These are phyloP conservation scores for Nasonia longicornis DNA, from an alignment of 1,140 invertebrate species.

Conservation along the genomic window DNA sequence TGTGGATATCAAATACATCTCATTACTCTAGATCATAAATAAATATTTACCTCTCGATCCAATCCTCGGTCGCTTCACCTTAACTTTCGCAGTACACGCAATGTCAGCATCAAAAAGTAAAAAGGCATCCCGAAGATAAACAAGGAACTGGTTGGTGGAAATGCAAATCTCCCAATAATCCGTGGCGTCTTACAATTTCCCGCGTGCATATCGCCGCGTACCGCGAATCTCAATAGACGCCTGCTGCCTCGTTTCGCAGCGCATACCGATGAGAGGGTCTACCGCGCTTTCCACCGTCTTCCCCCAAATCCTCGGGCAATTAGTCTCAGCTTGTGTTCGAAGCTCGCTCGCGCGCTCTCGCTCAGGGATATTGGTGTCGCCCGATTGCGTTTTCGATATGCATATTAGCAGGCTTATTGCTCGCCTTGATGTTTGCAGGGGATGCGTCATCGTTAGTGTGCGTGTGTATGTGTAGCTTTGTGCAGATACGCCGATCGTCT, in stretches of 20 bases:
- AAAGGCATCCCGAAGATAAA: background rate
- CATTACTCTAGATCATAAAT: too few species aligned
- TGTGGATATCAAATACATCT: too few species aligned
- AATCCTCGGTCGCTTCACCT: too few species aligned
- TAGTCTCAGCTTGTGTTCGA: background rate
- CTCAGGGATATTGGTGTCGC: background rate
- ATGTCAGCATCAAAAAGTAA: too few species aligned
- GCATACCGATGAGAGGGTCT: background rate
- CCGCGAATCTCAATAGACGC: background rate
- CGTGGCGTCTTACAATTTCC: background rate
- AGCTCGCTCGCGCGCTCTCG: background rate
- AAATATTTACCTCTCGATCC: too few species aligned
- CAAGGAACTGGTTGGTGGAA: background rate
- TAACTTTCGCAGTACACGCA: background rate
- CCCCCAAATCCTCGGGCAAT: background rate
- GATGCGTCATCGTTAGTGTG: too few species aligned
- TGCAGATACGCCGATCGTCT: background rate
- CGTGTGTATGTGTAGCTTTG: background rate
- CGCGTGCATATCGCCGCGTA: background rate
- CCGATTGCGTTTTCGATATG: conserved; percentile 16
- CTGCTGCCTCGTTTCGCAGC: background rate
- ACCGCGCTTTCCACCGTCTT: background rate
- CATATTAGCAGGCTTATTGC: conserved; percentile 7
- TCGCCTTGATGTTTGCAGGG: background rate
- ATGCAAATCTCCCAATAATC: background rate